Evolutionary conservation across 1,140 invertebrate genomes (phyloP), one percentile per base, ranked within the genome.

Genomic region (Drosophila pseudoananassae): DNA sequence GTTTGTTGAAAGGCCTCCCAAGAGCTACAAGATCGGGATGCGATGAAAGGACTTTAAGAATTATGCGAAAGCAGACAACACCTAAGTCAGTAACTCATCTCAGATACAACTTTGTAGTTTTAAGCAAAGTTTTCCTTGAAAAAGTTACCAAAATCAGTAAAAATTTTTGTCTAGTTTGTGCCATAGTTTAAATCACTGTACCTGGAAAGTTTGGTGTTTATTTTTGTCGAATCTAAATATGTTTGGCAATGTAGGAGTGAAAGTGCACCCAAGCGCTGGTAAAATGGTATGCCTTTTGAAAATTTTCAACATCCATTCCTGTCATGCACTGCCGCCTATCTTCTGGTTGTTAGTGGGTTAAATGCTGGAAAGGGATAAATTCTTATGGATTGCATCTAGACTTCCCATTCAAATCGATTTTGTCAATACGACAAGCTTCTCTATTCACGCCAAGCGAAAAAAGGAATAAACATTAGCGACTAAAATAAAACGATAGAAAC

Each of bases 261-360:
- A 51, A 33, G 23, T 57, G 46, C 59, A 72, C 1, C 40, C 59
- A 65, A 20, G 49, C 27, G 52, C 20, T 17, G 50, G 36, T 76
- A 71, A 80, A 61, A 57, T 40, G 64, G 56, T 80, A 80, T 63
- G 56, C 65, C 33, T 65, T 76, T 72, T 64, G 43, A 52, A 63
- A 43, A 53, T 57, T 65, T 80, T 76, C 61, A 43, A 50, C 73
- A 45, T 61, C 74, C 60, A 56, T 56, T 53, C 50, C 61, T 78
- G 52, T 74, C 70, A 81, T 76, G 78, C 61, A 31, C 60, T 66
- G 66, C 15, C 49, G 78, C 77, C 43, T 29, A 15, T 9, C 31
- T 45, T 12, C 40, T 15, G 10, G 4, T 0, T 20, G 23, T 27
- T 27, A 9, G 49, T 46, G 33, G 23, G 33, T 51, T 29, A n/a